Conservation (phyloP, 1,140 invertebrate species). For the Akabosia matsudoensis region DNA sequence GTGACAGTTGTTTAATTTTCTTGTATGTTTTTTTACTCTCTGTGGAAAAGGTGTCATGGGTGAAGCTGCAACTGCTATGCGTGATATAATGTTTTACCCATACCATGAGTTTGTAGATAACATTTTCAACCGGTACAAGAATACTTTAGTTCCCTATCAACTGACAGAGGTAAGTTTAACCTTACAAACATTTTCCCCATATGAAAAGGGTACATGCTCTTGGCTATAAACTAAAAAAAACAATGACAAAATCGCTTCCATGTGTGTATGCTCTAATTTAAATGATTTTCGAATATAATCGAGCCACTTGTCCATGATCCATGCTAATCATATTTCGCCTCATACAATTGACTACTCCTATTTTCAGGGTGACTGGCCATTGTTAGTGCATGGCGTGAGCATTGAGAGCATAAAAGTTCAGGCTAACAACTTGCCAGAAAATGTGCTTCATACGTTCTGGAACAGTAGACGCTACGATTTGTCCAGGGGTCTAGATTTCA, state of each 20-base stretch:
- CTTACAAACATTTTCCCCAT: not conserved
- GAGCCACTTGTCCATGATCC: no score
- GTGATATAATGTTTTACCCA: slow-evolving; percentile 18
- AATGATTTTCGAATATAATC: no score
- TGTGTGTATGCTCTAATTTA: no score
- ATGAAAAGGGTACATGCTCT: not conserved
- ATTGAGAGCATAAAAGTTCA: slow-evolving; percentile 2
- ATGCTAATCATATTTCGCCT: no score
- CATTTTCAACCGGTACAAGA: slow-evolving; percentile 11
- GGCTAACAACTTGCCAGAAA: not conserved
- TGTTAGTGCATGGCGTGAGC: not conserved
- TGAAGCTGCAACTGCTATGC: slow-evolving; percentile 13
- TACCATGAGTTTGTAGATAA: slow-evolving; percentile 21
- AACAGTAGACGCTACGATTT: not conserved
- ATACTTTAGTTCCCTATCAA: not conserved
- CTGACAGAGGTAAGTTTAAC: not conserved
- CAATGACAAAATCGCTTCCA: no score
- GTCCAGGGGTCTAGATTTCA: slow-evolving; percentile 7
- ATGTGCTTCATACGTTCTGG: slow-evolving; percentile 12
- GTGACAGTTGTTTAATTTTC: not conserved
- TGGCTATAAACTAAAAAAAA: no score
- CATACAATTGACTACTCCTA: not conserved
- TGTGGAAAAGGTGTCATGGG: slow-evolving; percentile 26
- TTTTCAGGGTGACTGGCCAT: slow-evolving; percentile 21
- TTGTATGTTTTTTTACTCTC: not conserved